Conservation (phyloP, 1,140 invertebrate genomes). For the Aleiodes sp. region DNA sequence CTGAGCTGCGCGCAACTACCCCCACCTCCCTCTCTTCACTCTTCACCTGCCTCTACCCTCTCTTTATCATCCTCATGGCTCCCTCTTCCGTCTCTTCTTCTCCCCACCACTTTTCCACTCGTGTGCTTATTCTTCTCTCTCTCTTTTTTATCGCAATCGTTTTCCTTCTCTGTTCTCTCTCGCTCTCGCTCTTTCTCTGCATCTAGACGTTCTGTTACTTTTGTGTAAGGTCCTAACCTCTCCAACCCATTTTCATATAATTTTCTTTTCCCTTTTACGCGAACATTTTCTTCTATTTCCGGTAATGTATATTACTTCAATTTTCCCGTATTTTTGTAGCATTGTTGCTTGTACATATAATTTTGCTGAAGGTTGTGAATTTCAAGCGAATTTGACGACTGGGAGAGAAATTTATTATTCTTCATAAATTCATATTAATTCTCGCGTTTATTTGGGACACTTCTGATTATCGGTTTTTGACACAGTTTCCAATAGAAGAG, state of each 20-base stretch:
- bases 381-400: no score
- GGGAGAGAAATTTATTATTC: no score
- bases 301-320: neutral
- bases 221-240: neutral
- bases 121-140: neutral
- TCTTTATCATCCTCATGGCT: conserved; percentile 8
- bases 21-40: neutral
- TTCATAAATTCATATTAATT: no score
- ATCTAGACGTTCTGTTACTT: conserved; percentile 2
- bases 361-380: no score
- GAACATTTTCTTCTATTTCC: neutral
- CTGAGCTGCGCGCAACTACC: conserved; percentile 38
- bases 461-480: no score
- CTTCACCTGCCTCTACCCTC: conserved; percentile 3
- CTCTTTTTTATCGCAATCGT: neutral
- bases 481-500: neutral
- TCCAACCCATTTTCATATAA: neutral
- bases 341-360: neutral
- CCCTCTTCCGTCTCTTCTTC: neutral
- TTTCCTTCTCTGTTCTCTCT: neutral
- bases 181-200: neutral
- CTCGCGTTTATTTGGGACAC: no score
- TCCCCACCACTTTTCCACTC: neutral
- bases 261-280: neutral
- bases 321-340: no score